phyloP scores from a whole-genome alignment of 2,888 invertebrate species.

The Hybos culiciformis region DNA sequence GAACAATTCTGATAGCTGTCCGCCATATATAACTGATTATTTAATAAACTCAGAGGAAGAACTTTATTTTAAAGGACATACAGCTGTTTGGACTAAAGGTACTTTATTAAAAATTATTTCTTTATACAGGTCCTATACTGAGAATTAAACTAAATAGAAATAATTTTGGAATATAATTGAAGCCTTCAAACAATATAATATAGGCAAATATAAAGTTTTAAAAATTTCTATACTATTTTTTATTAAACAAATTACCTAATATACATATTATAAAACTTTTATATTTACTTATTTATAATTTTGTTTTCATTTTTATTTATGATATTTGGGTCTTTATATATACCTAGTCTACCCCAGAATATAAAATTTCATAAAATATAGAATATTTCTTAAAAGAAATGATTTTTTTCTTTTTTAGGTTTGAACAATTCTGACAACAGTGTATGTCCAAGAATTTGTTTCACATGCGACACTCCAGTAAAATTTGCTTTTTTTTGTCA shows the following conservation, averaged over 20 bases:
- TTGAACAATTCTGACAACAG: too few species aligned
- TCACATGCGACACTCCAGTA: slow-evolving; percentile 69
- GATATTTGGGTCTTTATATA: slow-evolving; percentile 21
- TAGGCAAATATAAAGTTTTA: too few species aligned
- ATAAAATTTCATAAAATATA: too few species aligned
- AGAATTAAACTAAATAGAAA: too few species aligned
- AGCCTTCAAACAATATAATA: too few species aligned
- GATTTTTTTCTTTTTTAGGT: too few species aligned
- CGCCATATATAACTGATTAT: slow-evolving; percentile 28
- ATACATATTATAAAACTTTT: not conserved
- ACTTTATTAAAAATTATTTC: too few species aligned
- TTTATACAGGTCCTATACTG: too few species aligned
- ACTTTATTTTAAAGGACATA: slow-evolving; percentile 69
- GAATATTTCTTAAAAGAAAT: too few species aligned
- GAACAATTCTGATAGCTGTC: slow-evolving; percentile 3
- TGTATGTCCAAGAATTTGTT: slow-evolving; percentile 46
- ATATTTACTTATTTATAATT: not conserved
- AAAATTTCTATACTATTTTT: not conserved
- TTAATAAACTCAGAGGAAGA: slow-evolving; percentile 61
- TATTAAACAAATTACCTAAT: too few species aligned
- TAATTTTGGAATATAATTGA: too few species aligned
- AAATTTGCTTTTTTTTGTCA: slow-evolving; percentile 67
- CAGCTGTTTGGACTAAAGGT: slow-evolving; percentile 69
- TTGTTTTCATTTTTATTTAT: slow-evolving; percentile 4
- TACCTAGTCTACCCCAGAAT: too few species aligned